Percentiles rank a stretch among this genome's conserved stretches.
Evolutionary conservation across 2,888 invertebrate species (phyloP).

Genomic region (Drosophila multiciliata): DNA sequence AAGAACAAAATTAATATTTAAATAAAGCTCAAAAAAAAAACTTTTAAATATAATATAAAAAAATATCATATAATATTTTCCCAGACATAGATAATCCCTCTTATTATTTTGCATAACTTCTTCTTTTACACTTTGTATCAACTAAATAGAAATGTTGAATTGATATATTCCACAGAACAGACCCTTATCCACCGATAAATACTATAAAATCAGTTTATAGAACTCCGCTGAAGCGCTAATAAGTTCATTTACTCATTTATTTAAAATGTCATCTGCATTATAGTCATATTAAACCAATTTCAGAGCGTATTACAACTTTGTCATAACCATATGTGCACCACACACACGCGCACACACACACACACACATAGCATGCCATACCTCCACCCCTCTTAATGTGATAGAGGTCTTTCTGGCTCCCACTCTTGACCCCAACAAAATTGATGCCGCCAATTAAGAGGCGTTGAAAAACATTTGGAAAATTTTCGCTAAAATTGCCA

Average conservation of each 20-base stretch:
- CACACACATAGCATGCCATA: background rate
- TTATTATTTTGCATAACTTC: background rate
- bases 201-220: slow-evolving; percentile 26
- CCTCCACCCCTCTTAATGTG: background rate
- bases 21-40: background rate
- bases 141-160: background rate
- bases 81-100: background rate
- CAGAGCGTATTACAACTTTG: slow-evolving; percentile 40
- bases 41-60: background rate
- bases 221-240: slow-evolving; percentile 7
- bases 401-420: background rate
- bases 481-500: slow-evolving; percentile 47
- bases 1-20: background rate
- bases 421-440: slow-evolving; percentile 26
- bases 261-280: slow-evolving; percentile 54
- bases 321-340: slow-evolving; percentile 43
- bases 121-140: background rate
- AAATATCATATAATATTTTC: too few relatives aligned
- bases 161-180: background rate
- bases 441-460: slow-evolving; percentile 80
- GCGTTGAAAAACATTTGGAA: slow-evolving; percentile 73
- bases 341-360: background rate
- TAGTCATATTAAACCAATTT: slow-evolving; percentile 45
- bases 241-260: slow-evolving; percentile 33
- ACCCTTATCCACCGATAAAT: slow-evolving; percentile 15